phyloP scores from a whole-genome alignment of 2,113 vertebrate species.

The Urocitellus parryii region DNA sequence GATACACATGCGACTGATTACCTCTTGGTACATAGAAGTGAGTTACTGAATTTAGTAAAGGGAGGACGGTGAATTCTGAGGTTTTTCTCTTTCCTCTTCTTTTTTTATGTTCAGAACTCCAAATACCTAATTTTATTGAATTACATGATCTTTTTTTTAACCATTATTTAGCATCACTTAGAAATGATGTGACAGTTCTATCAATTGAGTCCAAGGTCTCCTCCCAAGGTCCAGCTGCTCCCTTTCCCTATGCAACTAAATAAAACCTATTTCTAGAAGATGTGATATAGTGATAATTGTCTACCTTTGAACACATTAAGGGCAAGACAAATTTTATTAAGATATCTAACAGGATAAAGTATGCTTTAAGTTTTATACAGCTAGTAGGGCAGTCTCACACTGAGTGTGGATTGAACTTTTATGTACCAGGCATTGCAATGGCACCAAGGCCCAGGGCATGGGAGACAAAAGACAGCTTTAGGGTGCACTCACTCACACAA shows the following conservation, averaged over 20 bases:
- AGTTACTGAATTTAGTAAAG: not conserved
- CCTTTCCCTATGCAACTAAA: not conserved
- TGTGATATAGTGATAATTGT: not conserved
- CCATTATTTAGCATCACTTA: not conserved
- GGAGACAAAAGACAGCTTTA: not conserved
- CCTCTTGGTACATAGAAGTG: not conserved
- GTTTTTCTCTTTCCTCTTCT: not conserved
- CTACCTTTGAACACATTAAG: constrained; percentile 25
- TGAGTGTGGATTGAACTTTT: not conserved
- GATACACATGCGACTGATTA: not conserved
- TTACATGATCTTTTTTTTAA: not conserved
- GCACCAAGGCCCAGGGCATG: not conserved
- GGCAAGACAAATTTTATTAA: constrained; percentile 1
- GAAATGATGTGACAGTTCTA: not conserved
- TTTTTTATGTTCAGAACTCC: constrained; percentile 5
- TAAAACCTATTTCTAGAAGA: not conserved
- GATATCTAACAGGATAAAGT: not conserved
- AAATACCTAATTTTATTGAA: constrained; percentile 34
- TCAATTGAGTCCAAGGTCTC: not conserved
- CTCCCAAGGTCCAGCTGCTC: not conserved
- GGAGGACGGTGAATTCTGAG: not conserved
- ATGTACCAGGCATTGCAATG: not conserved
- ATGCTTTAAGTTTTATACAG: not conserved
- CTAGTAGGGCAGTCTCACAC: not conserved
- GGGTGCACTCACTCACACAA: accelerated